Evolutionary conservation across 2,113 vertebrate genomes (phyloP).

Genomic region (Ceyx melanurus): DNA sequence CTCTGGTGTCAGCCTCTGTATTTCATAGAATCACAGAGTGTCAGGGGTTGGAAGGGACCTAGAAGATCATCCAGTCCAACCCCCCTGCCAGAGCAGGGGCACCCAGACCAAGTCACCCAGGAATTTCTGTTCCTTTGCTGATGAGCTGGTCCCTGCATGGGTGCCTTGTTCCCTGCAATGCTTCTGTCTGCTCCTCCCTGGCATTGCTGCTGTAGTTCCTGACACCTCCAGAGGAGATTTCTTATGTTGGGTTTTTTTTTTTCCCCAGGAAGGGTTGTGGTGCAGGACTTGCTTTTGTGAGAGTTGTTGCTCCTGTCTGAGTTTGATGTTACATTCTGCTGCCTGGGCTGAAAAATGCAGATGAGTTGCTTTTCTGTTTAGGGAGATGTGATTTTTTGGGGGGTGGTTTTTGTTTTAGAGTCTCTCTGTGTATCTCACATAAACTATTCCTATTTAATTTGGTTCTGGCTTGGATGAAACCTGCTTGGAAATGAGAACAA

Average conservation of each 20-base stretch:
- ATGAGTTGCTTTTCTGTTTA: background rate
- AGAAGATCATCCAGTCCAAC: too few relatives aligned
- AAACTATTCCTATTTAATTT: constrained; percentile 60
- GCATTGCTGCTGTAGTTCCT: background rate
- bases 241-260: background rate
- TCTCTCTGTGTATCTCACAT: constrained; percentile 37
- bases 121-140: background rate
- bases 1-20: background rate
- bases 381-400: background rate
- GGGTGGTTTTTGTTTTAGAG: constrained; percentile 22
- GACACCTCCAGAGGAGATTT: background rate
- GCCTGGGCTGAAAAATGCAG: background rate
- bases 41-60: too few relatives aligned
- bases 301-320: background rate
- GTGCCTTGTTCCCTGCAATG: background rate
- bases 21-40: too few relatives aligned
- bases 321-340: background rate
- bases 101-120: too few relatives aligned
- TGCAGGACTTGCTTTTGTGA: background rate
- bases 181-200: background rate
- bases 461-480: constrained; percentile 35
- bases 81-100: too few relatives aligned
- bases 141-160: background rate
- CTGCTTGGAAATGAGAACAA: constrained; percentile 49
- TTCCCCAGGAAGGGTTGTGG: background rate